These are phyloP conservation scores for Diogma glabrata DNA, from an alignment of 2,888 invertebrate genomes.

Conservation along the genomic window DNA sequence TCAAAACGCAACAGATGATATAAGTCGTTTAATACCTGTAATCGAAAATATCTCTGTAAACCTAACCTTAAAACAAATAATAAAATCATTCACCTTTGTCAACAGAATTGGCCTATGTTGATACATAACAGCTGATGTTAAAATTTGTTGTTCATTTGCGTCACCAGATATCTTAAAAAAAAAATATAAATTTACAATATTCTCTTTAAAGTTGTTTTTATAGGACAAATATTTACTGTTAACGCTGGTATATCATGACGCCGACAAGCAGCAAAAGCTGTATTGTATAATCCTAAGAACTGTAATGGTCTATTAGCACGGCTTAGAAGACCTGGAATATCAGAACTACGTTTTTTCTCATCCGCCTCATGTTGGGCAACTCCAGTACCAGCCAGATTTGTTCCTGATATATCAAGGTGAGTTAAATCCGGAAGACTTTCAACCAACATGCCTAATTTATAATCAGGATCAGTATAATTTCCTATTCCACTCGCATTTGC, in stretches of 20 bases:
- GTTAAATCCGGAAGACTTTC: constrained; percentile 59
- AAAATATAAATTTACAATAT: constrained; percentile 7
- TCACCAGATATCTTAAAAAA: constrained; percentile 71
- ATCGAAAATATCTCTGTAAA: too few relatives aligned
- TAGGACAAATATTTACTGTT: constrained; percentile 45
- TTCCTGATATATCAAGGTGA: constrained; percentile 89
- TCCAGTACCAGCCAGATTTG: constrained; percentile 84
- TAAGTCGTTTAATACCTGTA: constrained; percentile 82
- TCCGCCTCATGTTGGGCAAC: constrained; percentile 45
- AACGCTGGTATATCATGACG: constrained; percentile 85
- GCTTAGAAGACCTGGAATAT: constrained; percentile 77
- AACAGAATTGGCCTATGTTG: constrained; percentile 75
- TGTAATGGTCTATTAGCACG: constrained; percentile 67
- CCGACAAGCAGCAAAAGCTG: constrained; percentile 79
- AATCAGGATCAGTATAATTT: constrained; percentile 62
- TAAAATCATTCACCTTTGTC: constrained; percentile 36
- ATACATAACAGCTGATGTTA: constrained; percentile 73
- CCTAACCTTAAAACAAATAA: too few relatives aligned
- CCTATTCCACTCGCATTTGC: constrained; percentile 52
- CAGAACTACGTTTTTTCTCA: constrained; percentile 40
- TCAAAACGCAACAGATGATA: constrained; percentile 80
- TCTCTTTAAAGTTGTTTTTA: background rate
- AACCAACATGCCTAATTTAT: constrained; percentile 54
- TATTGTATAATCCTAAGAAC: constrained; percentile 86
- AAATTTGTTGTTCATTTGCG: constrained; percentile 79